A percentile compares a stretch with the other conserved stretches of the same genome.
Conservation (phyloP, 2,797 vertebrate genomes). For the Taeniopygia guttata region DNA sequence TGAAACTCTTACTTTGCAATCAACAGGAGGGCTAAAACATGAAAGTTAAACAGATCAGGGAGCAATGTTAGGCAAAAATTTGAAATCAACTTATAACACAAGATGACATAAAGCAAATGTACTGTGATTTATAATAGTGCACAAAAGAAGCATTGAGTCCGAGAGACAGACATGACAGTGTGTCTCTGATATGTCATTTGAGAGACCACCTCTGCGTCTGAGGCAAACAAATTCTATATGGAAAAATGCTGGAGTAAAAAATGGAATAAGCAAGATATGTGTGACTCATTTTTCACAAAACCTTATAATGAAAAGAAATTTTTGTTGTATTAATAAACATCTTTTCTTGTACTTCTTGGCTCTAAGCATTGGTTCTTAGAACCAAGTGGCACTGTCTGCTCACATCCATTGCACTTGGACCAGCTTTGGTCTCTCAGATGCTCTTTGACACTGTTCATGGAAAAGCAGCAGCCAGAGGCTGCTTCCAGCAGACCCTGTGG, state of each 20-base stretch:
- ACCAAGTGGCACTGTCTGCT: not conserved
- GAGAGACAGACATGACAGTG: not conserved
- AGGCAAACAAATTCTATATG: not conserved
- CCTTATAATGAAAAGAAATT: not conserved
- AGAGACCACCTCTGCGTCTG: not conserved
- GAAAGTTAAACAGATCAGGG: not conserved
- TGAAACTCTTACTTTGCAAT: not conserved
- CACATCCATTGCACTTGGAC: not conserved
- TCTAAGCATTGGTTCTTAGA: not conserved
- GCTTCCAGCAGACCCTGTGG: not conserved
- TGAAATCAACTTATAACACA: not conserved
- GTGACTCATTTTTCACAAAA: not conserved
- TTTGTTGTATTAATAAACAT: not conserved
- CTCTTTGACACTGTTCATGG: fast-evolving
- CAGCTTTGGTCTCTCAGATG: not conserved
- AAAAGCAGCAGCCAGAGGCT: not conserved
- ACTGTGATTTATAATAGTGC: not conserved
- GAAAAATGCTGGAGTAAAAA: not conserved
- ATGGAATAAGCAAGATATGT: not conserved
- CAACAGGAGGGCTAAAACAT: not conserved
- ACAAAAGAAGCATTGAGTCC: not conserved
- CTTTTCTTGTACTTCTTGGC: not conserved
- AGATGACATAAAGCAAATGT: not conserved
- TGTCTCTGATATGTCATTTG: not conserved
- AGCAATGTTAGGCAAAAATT: not conserved